Base-by-base conservation (phyloP, 1,140 invertebrate species). In the Drosophila lini region DNA sequence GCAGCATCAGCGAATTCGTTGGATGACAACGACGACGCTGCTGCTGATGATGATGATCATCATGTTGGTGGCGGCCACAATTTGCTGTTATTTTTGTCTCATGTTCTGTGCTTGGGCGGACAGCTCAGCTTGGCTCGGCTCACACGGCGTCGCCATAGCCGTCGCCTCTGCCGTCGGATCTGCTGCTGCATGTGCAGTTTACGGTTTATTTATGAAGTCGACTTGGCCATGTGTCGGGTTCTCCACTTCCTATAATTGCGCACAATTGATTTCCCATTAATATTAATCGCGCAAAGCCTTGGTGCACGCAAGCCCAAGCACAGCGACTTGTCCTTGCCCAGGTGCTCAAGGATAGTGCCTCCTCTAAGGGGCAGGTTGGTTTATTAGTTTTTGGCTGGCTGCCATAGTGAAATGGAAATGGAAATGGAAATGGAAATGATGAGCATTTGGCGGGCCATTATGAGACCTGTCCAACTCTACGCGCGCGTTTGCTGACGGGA, bases 81-180 rank as follows among this genome's bases (percentile, higher is more conserved):
- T 76, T 69, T 76, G n/a, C 45, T 84, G 67, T 88, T 88, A 88
- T 88, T 88, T 88, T 84, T 67, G 80, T 89, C 69, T 84, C 80
- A 78, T 80, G 67, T 88, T 86, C 84, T 77, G 68, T 80, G 84
- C 80, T 83, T 77, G 83, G 83, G 84, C 80, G 84, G 80, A 88
- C 83, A 88, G 83, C 81, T 74, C 79, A 56, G 45, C 59, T 60
- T 73, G 63, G 50, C 59, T 34, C 59, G 59, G 19, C 57, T 58
- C 71, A 34, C 70, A 36, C 53, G 47, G 25, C 15, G 68, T 57
- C 47, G 47, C 40, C 45, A 16, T 16, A 42, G 16, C 22, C 42
- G 16, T 40, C 31, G 47, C 40, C 45, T 22, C 22, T 48, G 16
- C 22, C 42, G 16, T 40, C 31, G 22, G 31, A 36, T 56, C 47